A percentile compares a stretch with the other conserved stretches of the same genome.
Conservation (phyloP, 2,888 invertebrate species). For the Epicampocera succincta region DNA sequence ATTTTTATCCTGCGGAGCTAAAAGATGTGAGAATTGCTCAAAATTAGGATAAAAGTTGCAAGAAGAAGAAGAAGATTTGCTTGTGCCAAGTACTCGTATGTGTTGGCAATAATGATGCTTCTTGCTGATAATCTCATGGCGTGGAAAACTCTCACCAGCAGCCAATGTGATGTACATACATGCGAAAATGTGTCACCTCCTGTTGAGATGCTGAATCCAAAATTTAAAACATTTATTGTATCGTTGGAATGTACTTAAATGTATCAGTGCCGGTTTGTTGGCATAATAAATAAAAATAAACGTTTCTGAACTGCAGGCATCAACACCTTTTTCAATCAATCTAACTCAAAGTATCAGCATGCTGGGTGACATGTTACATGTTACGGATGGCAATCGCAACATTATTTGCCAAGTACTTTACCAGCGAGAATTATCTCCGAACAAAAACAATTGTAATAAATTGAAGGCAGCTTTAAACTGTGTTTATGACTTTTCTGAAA, state of each 20-base stretch:
- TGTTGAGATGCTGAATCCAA: slow-evolving; percentile 39
- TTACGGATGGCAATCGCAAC: slow-evolving; percentile 59
- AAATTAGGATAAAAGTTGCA: slow-evolving; percentile 6
- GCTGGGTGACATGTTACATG: slow-evolving; percentile 66
- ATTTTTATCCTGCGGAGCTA: slow-evolving; percentile 67
- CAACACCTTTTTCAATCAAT: slow-evolving; percentile 69
- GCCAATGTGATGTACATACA: slow-evolving; percentile 22
- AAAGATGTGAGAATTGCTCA: slow-evolving; percentile 48
- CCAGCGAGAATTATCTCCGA: not conserved
- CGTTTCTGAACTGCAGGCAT: slow-evolving; percentile 64
- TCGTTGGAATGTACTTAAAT: slow-evolving; percentile 27
- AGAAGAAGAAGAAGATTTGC: slow-evolving; percentile 21
- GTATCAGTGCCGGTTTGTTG: slow-evolving; percentile 28
- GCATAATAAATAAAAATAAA: slow-evolving; percentile 56
- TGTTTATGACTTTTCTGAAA: not conserved
- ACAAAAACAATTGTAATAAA: not conserved
- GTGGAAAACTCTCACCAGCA: slow-evolving; percentile 23
- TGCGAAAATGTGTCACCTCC: slow-evolving; percentile 59
- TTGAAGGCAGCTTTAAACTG: not conserved
- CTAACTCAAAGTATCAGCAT: slow-evolving; percentile 68
- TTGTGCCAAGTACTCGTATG: slow-evolving; percentile 47
- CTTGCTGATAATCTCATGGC: slow-evolving; percentile 38
- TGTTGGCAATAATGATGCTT: slow-evolving; percentile 31
- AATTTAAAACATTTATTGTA: slow-evolving; percentile 46
- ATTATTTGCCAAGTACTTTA: slow-evolving; percentile 18